These are phyloP conservation scores for Acronicta alni DNA, from an alignment of 2,888 invertebrate species.

Conservation along the genomic window DNA sequence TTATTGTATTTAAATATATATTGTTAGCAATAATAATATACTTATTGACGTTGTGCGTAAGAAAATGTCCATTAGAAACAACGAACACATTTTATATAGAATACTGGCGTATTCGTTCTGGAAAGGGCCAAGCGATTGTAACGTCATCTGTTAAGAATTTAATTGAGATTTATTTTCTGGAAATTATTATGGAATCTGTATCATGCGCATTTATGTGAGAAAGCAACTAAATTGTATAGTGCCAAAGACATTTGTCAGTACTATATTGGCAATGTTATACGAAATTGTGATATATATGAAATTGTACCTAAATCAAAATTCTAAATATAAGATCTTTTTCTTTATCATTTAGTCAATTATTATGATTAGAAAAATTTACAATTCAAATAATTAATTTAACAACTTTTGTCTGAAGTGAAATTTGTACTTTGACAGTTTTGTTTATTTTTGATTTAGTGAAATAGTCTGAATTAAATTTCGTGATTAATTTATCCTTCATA, in stretches of 20 bases:
- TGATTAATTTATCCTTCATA: not conserved
- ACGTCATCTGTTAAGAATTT: constrained; percentile 19
- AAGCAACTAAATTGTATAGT: constrained; percentile 43
- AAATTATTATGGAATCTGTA: not conserved
- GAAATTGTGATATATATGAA: constrained; percentile 66
- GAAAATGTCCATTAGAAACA: constrained; percentile 36
- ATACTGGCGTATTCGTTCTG: constrained; percentile 7
- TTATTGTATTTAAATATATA: constrained; percentile 1
- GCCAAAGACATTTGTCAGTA: constrained; percentile 59
- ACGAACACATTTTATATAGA: constrained; percentile 23
- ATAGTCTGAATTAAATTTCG: not conserved
- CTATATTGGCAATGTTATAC: constrained; percentile 55
- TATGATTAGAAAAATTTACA: constrained; percentile 49
- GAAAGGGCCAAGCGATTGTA: constrained; percentile 17
- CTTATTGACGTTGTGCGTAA: constrained; percentile 5
- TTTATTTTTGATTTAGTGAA: not conserved
- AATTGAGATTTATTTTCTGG: constrained; percentile 1
- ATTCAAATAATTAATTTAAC: constrained; percentile 26
- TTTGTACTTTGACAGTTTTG: not conserved
- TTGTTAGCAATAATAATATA: not conserved
- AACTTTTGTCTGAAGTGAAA: constrained; percentile 11
- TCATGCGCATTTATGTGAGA: not conserved
- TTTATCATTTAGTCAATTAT: constrained; percentile 34
- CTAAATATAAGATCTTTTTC: constrained; percentile 30
- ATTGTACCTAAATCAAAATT: constrained; percentile 61